phyloP scores from a whole-genome alignment of 2,797 vertebrate genomes.

The Centroberyx gerrardi region DNA sequence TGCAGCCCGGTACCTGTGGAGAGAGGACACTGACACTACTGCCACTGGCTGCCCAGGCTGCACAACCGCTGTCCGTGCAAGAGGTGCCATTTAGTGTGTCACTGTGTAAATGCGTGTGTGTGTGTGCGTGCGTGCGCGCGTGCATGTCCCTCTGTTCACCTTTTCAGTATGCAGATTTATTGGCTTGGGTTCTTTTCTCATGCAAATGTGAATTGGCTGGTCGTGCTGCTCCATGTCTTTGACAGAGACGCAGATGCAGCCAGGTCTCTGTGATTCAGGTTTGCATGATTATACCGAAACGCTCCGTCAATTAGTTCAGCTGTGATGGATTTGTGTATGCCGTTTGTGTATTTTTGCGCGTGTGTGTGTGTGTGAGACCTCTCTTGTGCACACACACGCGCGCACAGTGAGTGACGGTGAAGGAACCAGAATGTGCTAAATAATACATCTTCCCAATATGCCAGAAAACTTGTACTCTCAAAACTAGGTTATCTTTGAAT shows the following conservation, averaged over 20 bases:
- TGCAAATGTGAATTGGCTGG: slow-evolving; percentile 66
- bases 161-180: slow-evolving; percentile 73
- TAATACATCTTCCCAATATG: slow-evolving; percentile 47
- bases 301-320: slow-evolving; percentile 58
- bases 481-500: slow-evolving; percentile 65
- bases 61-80: slow-evolving; percentile 62
- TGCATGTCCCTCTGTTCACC: slow-evolving; percentile 59
- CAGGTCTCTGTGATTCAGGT: slow-evolving; percentile 51
- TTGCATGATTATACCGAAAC: slow-evolving; percentile 54
- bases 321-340: slow-evolving; percentile 44
- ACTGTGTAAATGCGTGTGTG: slow-evolving; percentile 19
- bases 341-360: slow-evolving; percentile 6
- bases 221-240: slow-evolving; percentile 44
- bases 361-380: slow-evolving; percentile 25
- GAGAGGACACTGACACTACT: slow-evolving; percentile 61
- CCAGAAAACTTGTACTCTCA: slow-evolving; percentile 62
- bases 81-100: slow-evolving; percentile 74
- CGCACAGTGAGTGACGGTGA: slow-evolving; percentile 3
- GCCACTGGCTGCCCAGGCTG: slow-evolving; percentile 39
- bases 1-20: slow-evolving; percentile 73
- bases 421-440: slow-evolving; percentile 33
- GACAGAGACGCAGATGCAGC: slow-evolving; percentile 60
- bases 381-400: slow-evolving; percentile 20
- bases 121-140: slow-evolving; percentile 11
- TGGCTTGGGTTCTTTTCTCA: slow-evolving; percentile 61